phyloP scores from a whole-genome alignment of 2,888 invertebrate genomes.

The Ypsolopha sequella region DNA sequence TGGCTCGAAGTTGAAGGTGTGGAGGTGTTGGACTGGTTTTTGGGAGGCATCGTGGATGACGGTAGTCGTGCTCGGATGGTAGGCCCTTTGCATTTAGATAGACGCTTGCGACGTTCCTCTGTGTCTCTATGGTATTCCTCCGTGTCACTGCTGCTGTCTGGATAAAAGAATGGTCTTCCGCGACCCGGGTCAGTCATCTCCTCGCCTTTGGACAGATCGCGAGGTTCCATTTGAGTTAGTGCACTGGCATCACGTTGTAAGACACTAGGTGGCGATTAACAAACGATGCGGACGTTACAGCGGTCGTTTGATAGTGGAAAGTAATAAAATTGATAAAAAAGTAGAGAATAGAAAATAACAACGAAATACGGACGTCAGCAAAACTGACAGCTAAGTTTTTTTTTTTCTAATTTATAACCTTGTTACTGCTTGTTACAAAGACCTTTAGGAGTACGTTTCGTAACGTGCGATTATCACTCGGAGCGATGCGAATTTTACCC shows the following conservation, averaged over 20 bases:
- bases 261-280: not conserved
- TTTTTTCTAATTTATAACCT: too few species aligned
- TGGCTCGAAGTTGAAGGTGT: slow-evolving; percentile 36
- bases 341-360: too few species aligned
- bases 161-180: slow-evolving; percentile 55
- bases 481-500: too few species aligned
- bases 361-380: too few species aligned
- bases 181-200: slow-evolving; percentile 7
- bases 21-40: slow-evolving; percentile 41
- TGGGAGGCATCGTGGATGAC: slow-evolving; percentile 39
- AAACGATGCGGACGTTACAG: too few species aligned
- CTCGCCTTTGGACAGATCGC: not conserved
- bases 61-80: slow-evolving; percentile 31
- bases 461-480: too few species aligned
- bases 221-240: not conserved
- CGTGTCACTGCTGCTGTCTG: slow-evolving; percentile 86
- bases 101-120: slow-evolving; percentile 76
- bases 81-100: slow-evolving; percentile 53
- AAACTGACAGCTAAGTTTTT: too few species aligned
- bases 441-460: too few species aligned
- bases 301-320: too few species aligned
- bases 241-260: not conserved
- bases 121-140: slow-evolving; percentile 80
- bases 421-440: too few species aligned
- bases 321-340: too few species aligned